These are phyloP conservation scores for Lanius ludovicianus DNA, from an alignment of 2,113 vertebrate species.

Conservation along the genomic window DNA sequence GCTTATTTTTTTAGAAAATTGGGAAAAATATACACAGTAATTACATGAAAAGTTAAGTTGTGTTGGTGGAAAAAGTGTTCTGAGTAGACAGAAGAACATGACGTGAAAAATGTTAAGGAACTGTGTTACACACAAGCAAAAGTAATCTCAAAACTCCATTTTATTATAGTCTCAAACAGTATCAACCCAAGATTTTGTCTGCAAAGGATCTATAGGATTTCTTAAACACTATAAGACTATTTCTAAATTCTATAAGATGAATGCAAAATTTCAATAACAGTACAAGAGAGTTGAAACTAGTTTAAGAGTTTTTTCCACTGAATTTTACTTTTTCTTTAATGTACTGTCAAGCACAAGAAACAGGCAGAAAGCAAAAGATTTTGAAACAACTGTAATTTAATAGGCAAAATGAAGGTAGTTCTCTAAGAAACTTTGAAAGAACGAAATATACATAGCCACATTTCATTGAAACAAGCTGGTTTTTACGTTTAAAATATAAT, in stretches of 20 bases:
- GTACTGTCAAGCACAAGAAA: neutral
- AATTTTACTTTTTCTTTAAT: neutral
- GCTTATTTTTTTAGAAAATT: neutral
- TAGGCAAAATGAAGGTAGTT: neutral
- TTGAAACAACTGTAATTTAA: neutral
- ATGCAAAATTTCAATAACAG: neutral
- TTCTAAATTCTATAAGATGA: neutral
- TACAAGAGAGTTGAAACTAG: neutral
- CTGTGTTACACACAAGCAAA: neutral
- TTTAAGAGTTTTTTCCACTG: neutral
- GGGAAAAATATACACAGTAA: neutral
- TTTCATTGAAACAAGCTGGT: neutral
- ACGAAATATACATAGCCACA: neutral
- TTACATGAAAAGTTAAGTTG: neutral
- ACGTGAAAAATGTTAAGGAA: neutral
- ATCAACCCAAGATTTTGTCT: neutral
- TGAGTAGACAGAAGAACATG: neutral
- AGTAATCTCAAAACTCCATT: neutral
- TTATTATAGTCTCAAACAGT: neutral
- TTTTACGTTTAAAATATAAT: neutral
- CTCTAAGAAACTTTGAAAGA: neutral
- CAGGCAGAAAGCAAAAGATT: neutral
- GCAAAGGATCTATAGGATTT: neutral
- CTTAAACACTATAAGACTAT: neutral
- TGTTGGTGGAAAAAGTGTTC: neutral